phyloP scores from a whole-genome alignment of 2,888 invertebrate species.

The Agrotis exclamationis region DNA sequence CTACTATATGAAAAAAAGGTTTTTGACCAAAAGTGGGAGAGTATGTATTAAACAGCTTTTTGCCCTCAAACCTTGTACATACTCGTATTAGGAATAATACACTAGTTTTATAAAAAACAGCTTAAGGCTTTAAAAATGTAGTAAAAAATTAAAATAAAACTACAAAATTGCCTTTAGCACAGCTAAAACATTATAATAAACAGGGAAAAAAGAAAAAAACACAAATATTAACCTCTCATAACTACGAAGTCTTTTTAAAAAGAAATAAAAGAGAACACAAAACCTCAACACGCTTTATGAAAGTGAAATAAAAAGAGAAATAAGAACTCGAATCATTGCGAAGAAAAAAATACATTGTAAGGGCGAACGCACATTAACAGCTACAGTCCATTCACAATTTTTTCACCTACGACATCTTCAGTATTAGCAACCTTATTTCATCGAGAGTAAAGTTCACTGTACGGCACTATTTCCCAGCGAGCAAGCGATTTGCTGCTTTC shows the following conservation, averaged over 20 bases:
- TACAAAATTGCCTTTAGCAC: not conserved
- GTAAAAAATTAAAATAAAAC: not conserved
- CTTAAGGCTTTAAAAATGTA: too few species aligned
- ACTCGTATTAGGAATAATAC: too few species aligned
- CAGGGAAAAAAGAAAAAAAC: constrained; percentile 27
- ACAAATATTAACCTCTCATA: constrained; percentile 31
- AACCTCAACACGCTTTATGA: constrained; percentile 50
- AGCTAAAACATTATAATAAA: constrained; percentile 14
- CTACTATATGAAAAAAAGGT: too few species aligned
- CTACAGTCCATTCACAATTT: constrained; percentile 7
- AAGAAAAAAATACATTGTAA: constrained; percentile 50
- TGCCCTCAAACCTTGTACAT: too few species aligned
- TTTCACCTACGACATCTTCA: not conserved
- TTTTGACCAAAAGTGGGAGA: too few species aligned
- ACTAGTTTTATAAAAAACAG: too few species aligned
- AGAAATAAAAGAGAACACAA: constrained; percentile 47
- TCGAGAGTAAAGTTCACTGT: not conserved
- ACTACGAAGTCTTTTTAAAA: constrained; percentile 38
- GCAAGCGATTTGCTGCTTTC: too few species aligned
- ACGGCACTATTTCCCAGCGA: too few species aligned
- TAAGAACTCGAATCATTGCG: constrained; percentile 45
- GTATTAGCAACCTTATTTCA: not conserved
- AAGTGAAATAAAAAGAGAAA: constrained; percentile 52
- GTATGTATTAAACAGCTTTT: too few species aligned
- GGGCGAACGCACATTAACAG: constrained; percentile 68